These are phyloP conservation scores for Zygothrica quintamaculata DNA, from an alignment of 2,888 invertebrate genomes.

Conservation along the genomic window DNA sequence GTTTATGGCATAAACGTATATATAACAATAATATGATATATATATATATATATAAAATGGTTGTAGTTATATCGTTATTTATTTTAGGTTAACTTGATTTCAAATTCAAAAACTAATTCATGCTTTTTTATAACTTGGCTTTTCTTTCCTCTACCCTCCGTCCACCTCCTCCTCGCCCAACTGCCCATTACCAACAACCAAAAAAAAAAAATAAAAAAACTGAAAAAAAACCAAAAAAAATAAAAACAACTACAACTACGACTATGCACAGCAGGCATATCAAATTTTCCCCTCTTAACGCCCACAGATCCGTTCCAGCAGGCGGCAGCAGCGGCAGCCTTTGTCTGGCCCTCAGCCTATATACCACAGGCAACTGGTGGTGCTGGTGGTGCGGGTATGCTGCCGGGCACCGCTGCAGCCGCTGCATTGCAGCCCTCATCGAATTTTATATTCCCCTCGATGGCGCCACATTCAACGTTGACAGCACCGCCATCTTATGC, in stretches of 20 bases:
- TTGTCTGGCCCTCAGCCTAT: conserved; percentile 83
- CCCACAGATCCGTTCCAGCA: conserved; percentile 84
- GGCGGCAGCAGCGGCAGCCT: conserved; percentile 81
- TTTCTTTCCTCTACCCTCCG: conserved; percentile 57
- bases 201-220: conserved; percentile 20
- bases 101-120: conserved; percentile 72
- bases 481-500: conserved; percentile 76
- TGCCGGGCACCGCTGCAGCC: conserved; percentile 54
- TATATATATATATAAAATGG: too few relatives aligned
- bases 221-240: too few relatives aligned
- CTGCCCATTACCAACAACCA: conserved; percentile 24
- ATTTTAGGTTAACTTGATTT: conserved; percentile 61
- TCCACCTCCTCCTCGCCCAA: conserved; percentile 23
- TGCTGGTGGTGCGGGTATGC: too few relatives aligned
- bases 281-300: conserved; percentile 84
- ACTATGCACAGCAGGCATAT: conserved; percentile 82
- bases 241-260: conserved; percentile 31
- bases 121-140: conserved; percentile 77
- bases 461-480: conserved; percentile 77
- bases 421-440: conserved; percentile 80
- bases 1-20: conserved; percentile 1
- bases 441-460: conserved; percentile 82
- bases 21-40: too few relatives aligned
- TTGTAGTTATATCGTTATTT: conserved; percentile 28
- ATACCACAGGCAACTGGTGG: conserved; percentile 75